phyloP scores from a whole-genome alignment of 1,140 invertebrate genomes.

The Drosophila bocki region DNA sequence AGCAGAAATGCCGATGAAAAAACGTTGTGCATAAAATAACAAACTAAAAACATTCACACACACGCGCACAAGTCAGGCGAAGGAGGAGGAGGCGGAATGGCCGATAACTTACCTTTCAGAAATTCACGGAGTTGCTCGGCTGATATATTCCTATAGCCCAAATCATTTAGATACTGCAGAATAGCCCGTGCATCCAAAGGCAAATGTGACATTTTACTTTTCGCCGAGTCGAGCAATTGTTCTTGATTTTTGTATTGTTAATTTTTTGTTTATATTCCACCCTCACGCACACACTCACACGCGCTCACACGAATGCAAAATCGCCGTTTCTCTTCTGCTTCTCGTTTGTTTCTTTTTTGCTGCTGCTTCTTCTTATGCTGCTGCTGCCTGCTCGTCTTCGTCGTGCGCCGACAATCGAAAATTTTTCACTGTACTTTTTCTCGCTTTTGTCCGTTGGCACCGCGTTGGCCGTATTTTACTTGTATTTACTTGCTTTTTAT shows the following conservation, averaged over 20 bases:
- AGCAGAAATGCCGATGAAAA: slow-evolving; percentile 65
- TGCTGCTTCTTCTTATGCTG: slow-evolving; percentile 48
- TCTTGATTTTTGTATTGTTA: slow-evolving; percentile 50
- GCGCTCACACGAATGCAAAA: slow-evolving; percentile 37
- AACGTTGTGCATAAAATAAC: slow-evolving; percentile 53
- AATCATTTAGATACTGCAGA: slow-evolving; percentile 85
- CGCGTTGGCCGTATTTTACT: slow-evolving; percentile 53
- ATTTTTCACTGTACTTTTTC: slow-evolving; percentile 79
- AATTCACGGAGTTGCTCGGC: slow-evolving; percentile 86
- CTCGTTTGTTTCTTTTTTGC: slow-evolving; percentile 66
- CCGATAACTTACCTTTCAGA: slow-evolving; percentile 85
- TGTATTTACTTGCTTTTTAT: slow-evolving; percentile 55
- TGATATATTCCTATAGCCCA: slow-evolving; percentile 86
- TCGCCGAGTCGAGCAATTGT: slow-evolving; percentile 59
- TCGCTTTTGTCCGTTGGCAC: slow-evolving; percentile 36
- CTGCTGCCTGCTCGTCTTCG: slow-evolving; percentile 35
- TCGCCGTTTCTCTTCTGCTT: slow-evolving; percentile 68
- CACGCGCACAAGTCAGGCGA: slow-evolving; percentile 18
- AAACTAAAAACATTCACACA: slow-evolving; percentile 40
- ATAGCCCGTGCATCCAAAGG: slow-evolving; percentile 85
- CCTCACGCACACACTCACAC: slow-evolving; percentile 36
- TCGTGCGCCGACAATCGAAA: slow-evolving; percentile 72
- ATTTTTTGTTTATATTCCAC: slow-evolving; percentile 70
- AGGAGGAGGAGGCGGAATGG: neutral
- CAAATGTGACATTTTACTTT: slow-evolving; percentile 83